phyloP scores from a whole-genome alignment of 2,113 vertebrate species.

The Arizona elegans region DNA sequence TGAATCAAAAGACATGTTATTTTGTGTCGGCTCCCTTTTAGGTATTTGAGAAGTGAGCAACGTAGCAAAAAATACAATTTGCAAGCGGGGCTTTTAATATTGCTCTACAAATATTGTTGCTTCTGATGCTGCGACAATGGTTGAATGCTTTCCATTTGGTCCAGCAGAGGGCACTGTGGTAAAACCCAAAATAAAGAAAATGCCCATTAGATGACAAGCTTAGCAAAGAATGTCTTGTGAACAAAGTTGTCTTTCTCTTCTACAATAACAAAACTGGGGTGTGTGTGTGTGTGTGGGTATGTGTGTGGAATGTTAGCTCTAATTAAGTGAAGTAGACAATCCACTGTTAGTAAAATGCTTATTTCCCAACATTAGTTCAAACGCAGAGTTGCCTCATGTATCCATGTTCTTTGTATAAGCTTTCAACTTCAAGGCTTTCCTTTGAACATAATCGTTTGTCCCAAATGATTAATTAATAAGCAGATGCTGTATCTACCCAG shows the following conservation, averaged over 20 bases:
- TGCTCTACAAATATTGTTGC: background rate
- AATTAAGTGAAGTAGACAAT: background rate
- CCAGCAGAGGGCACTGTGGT: background rate
- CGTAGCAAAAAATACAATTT: background rate
- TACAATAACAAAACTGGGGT: background rate
- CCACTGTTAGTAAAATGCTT: background rate
- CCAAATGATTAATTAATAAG: background rate
- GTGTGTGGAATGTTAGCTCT: background rate
- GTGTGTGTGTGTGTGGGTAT: background rate
- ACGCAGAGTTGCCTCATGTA: background rate
- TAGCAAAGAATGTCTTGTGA: background rate
- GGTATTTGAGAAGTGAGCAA: background rate
- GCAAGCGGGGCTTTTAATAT: too few species aligned
- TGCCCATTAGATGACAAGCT: background rate
- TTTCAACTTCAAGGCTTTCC: background rate
- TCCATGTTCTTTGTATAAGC: background rate
- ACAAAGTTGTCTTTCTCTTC: background rate
- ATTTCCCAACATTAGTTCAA: background rate
- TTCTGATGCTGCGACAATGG: background rate
- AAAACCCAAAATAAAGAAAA: background rate
- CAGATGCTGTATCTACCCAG: slow-evolving; percentile 1
- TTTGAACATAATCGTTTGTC: background rate
- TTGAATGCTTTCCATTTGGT: too few species aligned
- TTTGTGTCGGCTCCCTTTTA: background rate
- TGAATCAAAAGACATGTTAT: background rate